Evolutionary conservation across 2,113 vertebrate species (phyloP).

Genomic region (Malurus cyaneus): DNA sequence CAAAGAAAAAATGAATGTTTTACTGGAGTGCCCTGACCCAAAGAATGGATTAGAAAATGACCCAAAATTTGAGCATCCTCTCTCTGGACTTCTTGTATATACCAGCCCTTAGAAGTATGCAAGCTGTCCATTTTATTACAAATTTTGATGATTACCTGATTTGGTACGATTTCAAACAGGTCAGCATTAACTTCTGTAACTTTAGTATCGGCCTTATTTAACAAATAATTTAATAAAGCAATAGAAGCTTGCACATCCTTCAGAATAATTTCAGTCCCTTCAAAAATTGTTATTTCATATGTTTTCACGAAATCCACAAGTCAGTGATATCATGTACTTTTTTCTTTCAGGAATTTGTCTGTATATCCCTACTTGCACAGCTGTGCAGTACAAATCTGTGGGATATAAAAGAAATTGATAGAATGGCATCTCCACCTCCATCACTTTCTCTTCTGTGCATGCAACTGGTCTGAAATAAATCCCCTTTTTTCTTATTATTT

Average conservation of each 20-base stretch:
- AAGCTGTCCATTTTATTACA: not conserved
- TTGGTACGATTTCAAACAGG: not conserved
- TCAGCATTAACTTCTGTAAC: not conserved
- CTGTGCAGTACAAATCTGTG: not conserved
- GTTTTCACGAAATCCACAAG: not conserved
- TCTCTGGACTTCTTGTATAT: not conserved
- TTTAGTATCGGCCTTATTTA: not conserved
- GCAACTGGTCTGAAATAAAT: not conserved
- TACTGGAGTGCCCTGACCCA: not conserved
- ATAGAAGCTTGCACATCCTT: not conserved
- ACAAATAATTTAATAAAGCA: not conserved
- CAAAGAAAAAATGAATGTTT: not conserved
- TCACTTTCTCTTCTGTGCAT: not conserved
- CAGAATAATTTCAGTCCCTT: not conserved
- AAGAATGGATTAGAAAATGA: not conserved
- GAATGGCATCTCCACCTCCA: not conserved
- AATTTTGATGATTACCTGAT: not conserved
- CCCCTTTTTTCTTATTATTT: accelerated
- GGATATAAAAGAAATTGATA: not conserved
- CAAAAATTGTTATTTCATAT: not conserved
- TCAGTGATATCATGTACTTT: not conserved
- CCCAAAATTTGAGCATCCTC: not conserved
- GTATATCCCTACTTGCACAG: not conserved
- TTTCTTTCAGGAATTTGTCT: not conserved
- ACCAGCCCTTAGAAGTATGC: not conserved